phyloP scores from a whole-genome alignment of 1,140 invertebrate species.

The Rhyzopertha dominica region DNA sequence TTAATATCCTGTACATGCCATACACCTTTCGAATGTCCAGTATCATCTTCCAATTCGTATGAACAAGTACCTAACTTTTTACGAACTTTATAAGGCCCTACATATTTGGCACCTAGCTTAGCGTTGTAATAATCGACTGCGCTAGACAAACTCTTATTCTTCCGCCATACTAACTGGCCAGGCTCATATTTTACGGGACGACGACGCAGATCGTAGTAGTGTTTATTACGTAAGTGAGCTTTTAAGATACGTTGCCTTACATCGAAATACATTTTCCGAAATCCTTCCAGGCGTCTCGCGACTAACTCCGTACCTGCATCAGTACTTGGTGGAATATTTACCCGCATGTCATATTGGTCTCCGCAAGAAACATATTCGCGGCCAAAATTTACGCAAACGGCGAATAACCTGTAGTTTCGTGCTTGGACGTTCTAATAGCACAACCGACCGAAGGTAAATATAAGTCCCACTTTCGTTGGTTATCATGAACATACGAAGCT shows the following conservation, averaged over 20 bases:
- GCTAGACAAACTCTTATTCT: slow-evolving; percentile 1
- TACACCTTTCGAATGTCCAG: background rate
- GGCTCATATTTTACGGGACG: background rate
- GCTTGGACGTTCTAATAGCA: slow-evolving; percentile 29
- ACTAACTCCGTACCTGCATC: background rate
- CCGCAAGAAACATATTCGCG: background rate
- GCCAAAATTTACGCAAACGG: slow-evolving; percentile 22
- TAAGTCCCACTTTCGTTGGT: slow-evolving; percentile 32
- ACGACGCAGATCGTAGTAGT: background rate
- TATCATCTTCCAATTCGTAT: slow-evolving; percentile 6
- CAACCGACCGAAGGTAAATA: slow-evolving; percentile 22
- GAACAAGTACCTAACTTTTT: background rate
- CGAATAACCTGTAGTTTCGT: slow-evolving; percentile 29
- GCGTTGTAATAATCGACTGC: slow-evolving; percentile 2
- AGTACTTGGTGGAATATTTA: too few species aligned
- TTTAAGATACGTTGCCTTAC: background rate
- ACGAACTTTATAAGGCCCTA: slow-evolving; percentile 11
- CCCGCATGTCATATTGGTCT: background rate
- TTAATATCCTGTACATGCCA: background rate
- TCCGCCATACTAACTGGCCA: background rate
- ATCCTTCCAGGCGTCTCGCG: background rate
- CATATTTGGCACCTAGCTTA: slow-evolving; percentile 6
- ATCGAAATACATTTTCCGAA: background rate
- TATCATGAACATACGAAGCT: slow-evolving; percentile 23
- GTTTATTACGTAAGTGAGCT: background rate